Percentiles rank a stretch among this genome's conserved stretches.
Evolutionary conservation across 2,888 invertebrate species (phyloP).

Genomic region (Abrostola triplasia): DNA sequence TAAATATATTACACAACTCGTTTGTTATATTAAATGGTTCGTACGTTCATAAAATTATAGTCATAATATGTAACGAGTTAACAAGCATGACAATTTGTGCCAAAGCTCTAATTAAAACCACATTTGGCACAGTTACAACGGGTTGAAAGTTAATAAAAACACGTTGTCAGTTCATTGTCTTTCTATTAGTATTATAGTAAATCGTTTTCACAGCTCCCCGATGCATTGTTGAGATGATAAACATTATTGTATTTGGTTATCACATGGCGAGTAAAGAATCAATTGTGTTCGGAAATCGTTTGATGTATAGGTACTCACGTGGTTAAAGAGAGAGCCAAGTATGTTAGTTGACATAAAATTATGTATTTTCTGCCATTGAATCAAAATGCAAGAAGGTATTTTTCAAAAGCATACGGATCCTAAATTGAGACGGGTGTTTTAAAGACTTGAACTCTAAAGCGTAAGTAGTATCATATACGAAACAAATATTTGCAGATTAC

Average conservation of each 20-base stretch:
- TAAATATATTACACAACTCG: conserved; percentile 8
- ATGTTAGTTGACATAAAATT: too few relatives aligned
- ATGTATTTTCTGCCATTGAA: too few relatives aligned
- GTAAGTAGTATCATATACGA: too few relatives aligned
- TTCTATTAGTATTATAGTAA: background rate
- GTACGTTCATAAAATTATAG: conserved; percentile 32
- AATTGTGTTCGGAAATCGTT: background rate
- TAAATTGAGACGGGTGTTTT: too few relatives aligned
- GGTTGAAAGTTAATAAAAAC: conserved; percentile 40
- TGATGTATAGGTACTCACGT: background rate
- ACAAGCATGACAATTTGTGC: conserved; percentile 35
- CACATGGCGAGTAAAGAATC: background rate
- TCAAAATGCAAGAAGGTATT: too few relatives aligned
- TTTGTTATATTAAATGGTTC: conserved; percentile 25
- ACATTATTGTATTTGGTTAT: background rate
- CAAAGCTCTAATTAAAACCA: conserved; percentile 45
- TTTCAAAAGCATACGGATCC: too few relatives aligned
- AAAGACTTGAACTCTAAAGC: too few relatives aligned
- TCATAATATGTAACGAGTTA: conserved; percentile 25
- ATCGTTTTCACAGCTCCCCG: background rate
- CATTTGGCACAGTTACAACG: conserved; percentile 33
- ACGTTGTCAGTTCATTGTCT: conserved; percentile 7
- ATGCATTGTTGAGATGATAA: background rate
- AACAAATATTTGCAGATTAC: too few relatives aligned
- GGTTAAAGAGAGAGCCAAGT: background rate